Base-by-base conservation (phyloP, 2,113 vertebrate genomes). In the Hippocampus barbouri region DNA sequence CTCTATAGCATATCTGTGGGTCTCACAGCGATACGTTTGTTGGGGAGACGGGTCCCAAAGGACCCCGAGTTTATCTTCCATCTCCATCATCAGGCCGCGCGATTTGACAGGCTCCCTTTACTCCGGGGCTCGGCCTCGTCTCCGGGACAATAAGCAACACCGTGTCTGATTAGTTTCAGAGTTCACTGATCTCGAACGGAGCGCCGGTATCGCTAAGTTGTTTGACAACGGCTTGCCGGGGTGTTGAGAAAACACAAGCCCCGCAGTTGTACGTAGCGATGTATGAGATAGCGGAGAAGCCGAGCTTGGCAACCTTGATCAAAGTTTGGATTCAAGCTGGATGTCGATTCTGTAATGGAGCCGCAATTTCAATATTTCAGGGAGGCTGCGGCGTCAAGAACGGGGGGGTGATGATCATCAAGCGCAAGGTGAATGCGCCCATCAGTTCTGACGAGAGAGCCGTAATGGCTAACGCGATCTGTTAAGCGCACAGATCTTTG, bases 161-260 rank as follows among this genome's bases (percentile, higher is more conserved):
- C 90, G 90, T 89, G 87, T 93, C 91, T 92, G 91, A 93, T 93
- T 93, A 93, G 91, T 92, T 93, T 93, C 89, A 91, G 90, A 92
- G 92, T 91, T 93, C 92, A 93, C 86, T 92, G 90, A 87, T 92
- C 92, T 93, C 77, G 92, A 93, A 93, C 92, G 89, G 86, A 72
- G 88, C 82, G 77, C 87, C 85, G 85, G 88, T 90, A 89, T 89
- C 85, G 68, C 86, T 83, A 49, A 88, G 89, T 85, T 90, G 84
- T 83, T 87, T 89, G 90, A 90, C 90, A 91, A 90, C 79, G 56
- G 34, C 85, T 87, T 87, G 86, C 85, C 85, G 80, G 40, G 87
- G 81, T 40, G 54, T 81, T 87, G 85, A 87, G 84, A 86, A 90
- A 91, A 89, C 85, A 77, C 66, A 75, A 86, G 83, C 73, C 72